Percentiles rank a stretch among this genome's conserved stretches.
These are phyloP conservation scores for Penaeus monodon DNA, from an alignment of 2,888 invertebrate species.

Conservation along the genomic window DNA sequence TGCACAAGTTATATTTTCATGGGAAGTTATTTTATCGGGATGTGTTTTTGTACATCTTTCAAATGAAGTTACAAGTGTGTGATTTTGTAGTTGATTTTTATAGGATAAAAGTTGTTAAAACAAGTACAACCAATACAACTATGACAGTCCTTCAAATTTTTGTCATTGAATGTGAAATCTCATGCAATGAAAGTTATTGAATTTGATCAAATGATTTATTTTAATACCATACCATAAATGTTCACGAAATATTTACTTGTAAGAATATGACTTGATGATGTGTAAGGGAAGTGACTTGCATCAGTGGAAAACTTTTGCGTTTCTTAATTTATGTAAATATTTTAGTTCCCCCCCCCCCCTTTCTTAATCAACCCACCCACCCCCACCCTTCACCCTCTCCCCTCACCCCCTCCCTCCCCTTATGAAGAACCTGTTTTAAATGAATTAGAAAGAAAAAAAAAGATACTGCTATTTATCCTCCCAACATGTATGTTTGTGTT, in stretches of 20 bases:
- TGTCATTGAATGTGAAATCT: constrained; percentile 11
- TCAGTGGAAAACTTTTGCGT: constrained; percentile 13
- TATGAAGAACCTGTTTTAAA: too few species aligned
- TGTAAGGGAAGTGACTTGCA: constrained; percentile 37
- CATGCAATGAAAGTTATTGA: constrained; percentile 51
- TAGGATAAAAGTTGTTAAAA: constrained; percentile 45
- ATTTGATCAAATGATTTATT: constrained; percentile 59
- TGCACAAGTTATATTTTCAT: constrained; percentile 48
- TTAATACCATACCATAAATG: constrained; percentile 53
- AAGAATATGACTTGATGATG: constrained; percentile 24
- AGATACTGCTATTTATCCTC: constrained; percentile 38
- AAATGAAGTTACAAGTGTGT: constrained; percentile 31
- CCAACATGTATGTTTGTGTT: constrained; percentile 33
- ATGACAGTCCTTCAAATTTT: constrained; percentile 35
- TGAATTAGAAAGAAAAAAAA: constrained; percentile 35
- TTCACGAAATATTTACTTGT: constrained; percentile 12
- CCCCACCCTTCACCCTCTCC: too few species aligned
- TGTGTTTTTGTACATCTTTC: constrained; percentile 40
- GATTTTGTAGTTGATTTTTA: constrained; percentile 59
- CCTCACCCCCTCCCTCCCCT: too few species aligned
- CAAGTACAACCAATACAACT: constrained; percentile 52
- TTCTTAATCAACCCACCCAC: neutral
- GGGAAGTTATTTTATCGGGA: constrained; percentile 36
- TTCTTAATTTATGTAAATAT: constrained; percentile 38
- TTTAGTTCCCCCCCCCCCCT: constrained; percentile 27